Conservation (phyloP, 2,113 vertebrate species). For the Nicator chloris region DNA sequence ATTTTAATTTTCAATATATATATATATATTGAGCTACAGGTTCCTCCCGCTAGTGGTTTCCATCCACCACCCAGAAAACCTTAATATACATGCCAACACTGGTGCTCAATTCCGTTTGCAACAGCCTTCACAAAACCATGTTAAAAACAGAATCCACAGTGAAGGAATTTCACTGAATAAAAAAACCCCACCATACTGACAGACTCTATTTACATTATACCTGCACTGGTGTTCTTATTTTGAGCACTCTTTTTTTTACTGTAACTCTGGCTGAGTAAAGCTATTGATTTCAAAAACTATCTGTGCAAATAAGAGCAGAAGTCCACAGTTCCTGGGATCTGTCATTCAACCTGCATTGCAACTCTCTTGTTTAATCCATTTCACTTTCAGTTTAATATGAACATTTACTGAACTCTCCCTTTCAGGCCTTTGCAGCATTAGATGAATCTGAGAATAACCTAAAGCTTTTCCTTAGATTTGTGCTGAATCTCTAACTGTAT, state of each 20-base stretch:
- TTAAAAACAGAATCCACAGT: not conserved
- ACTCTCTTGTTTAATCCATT: not conserved
- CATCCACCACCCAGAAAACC: not conserved
- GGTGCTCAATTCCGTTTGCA: not conserved
- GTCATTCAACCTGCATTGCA: not conserved
- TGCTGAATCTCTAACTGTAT: not conserved
- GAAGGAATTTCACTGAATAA: not conserved
- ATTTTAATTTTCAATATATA: not conserved
- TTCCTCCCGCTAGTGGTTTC: not conserved
- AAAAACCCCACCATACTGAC: accelerated
- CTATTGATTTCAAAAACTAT: not conserved
- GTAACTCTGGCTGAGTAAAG: not conserved
- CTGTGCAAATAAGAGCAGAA: not conserved
- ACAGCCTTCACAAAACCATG: not conserved
- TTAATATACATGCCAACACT: not conserved
- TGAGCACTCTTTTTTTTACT: not conserved
- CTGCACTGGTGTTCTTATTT: not conserved
- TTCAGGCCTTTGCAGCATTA: not conserved
- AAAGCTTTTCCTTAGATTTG: not conserved
- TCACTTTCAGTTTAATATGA: not conserved
- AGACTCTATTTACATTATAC: not conserved
- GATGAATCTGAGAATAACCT: not conserved
- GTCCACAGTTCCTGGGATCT: not conserved
- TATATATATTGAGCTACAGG: not conserved
- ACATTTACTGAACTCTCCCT: not conserved